Percentiles rank a stretch among this genome's conserved stretches.
These are phyloP conservation scores for Ophioninae sp. DNA, from an alignment of 2,888 invertebrate genomes.

Conservation along the genomic window DNA sequence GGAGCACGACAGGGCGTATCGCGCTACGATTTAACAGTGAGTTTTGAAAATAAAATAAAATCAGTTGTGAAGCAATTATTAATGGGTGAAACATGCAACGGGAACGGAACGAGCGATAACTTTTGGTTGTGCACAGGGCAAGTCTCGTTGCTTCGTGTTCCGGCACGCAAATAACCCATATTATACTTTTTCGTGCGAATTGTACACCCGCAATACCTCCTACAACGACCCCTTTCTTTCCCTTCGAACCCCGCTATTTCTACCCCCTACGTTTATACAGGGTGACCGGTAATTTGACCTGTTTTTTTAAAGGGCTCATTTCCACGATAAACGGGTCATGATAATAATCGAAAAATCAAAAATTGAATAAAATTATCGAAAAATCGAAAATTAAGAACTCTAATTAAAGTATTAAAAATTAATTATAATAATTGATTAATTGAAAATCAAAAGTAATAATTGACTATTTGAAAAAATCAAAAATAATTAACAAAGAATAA, in stretches of 20 bases:
- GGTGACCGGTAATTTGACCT: too few relatives aligned
- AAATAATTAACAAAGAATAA: too few relatives aligned
- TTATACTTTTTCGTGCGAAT: constrained; percentile 72
- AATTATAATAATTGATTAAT: too few relatives aligned
- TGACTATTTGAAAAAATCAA: too few relatives aligned
- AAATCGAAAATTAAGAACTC: too few relatives aligned
- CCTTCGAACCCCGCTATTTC: constrained; percentile 65
- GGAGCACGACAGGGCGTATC: constrained; percentile 41
- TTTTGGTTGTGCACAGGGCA: constrained; percentile 68
- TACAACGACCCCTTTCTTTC: constrained; percentile 66
- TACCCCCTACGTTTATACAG: constrained; percentile 60
- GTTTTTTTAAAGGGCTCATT: too few relatives aligned
- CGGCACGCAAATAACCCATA: constrained; percentile 80
- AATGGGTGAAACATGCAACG: constrained; percentile 78
- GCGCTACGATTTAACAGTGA: constrained; percentile 32
- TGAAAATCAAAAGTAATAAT: too few relatives aligned
- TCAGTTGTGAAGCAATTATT: constrained; percentile 80
- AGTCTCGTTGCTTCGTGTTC: constrained; percentile 32
- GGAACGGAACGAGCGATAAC: constrained; percentile 74
- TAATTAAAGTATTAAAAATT: too few relatives aligned
- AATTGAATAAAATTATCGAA: too few relatives aligned
- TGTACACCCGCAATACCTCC: constrained; percentile 68
- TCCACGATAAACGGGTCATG: too few relatives aligned
- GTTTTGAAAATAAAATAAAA: constrained; percentile 73
- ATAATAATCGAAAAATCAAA: too few relatives aligned